Evolutionary conservation across 1,140 invertebrate species (phyloP).

Genomic region (Cepaea nemoralis): DNA sequence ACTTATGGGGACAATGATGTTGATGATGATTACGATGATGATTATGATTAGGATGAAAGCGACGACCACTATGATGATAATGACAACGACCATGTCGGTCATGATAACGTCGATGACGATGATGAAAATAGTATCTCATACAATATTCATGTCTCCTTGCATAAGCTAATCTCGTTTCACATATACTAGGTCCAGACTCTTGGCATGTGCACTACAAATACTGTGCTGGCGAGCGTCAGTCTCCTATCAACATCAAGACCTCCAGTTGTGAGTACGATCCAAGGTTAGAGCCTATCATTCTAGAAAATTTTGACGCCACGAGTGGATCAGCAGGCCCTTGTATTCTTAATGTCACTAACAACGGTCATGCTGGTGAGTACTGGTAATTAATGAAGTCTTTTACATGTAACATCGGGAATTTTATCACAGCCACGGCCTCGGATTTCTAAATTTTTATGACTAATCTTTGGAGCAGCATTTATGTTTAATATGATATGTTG

Average conservation of each 20-base stretch:
- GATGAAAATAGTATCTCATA: too few species aligned
- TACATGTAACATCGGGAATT: not conserved
- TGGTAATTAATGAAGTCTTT: not conserved
- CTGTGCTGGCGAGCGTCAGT: conserved; percentile 49
- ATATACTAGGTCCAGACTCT: conserved; percentile 38
- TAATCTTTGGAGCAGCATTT: too few species aligned
- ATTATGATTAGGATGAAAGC: too few species aligned
- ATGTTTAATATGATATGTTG: too few species aligned
- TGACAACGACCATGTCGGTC: too few species aligned
- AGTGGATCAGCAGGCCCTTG: conserved; percentile 40
- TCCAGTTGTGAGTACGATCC: conserved; percentile 24
- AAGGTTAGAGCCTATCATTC: conserved; percentile 36
- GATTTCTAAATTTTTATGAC: not conserved
- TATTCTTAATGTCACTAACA: conserved; percentile 45
- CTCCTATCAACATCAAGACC: conserved; percentile 47
- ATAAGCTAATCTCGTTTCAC: too few species aligned
- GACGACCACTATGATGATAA: too few species aligned
- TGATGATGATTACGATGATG: too few species aligned
- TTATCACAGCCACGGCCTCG: too few species aligned
- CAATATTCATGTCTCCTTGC: too few species aligned
- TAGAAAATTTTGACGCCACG: conserved; percentile 50
- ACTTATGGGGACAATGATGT: too few species aligned
- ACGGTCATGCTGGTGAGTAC: conserved; percentile 44
- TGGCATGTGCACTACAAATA: conserved; percentile 43
- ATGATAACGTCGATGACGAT: too few species aligned